Conservation (phyloP, 2,888 invertebrate genomes). For the Teinopalpus imperialis region DNA sequence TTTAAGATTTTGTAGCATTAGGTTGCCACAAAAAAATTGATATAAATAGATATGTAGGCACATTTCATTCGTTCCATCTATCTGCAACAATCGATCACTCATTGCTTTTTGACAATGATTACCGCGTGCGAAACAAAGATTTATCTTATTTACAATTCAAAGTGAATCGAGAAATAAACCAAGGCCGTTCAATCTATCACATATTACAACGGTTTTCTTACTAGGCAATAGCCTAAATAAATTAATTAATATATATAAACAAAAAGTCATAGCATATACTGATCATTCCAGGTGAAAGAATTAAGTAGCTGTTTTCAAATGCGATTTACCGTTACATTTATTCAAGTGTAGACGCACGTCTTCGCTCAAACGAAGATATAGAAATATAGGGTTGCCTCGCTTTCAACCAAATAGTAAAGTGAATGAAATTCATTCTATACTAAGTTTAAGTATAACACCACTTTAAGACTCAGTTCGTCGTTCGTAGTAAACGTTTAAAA, state of each 20-base stretch:
- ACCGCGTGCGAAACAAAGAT: constrained; percentile 54
- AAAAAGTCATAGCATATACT: constrained; percentile 54
- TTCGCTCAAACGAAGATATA: constrained; percentile 77
- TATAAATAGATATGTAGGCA: constrained; percentile 38
- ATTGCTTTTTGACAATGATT: constrained; percentile 55
- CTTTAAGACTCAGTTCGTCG: too few species aligned
- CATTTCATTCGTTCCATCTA: constrained; percentile 27
- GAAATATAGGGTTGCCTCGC: constrained; percentile 31
- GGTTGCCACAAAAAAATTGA: constrained; percentile 29
- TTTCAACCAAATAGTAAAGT: background rate
- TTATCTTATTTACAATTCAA: constrained; percentile 77
- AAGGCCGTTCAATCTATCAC: constrained; percentile 75
- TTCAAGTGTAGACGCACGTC: constrained; percentile 63
- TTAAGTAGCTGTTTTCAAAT: constrained; percentile 63
- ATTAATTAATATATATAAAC: constrained; percentile 52
- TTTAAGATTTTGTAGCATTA: constrained; percentile 48
- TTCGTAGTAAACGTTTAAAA: too few species aligned
- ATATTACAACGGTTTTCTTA: constrained; percentile 64
- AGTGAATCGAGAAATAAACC: constrained; percentile 57
- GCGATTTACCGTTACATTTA: constrained; percentile 69
- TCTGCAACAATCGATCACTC: constrained; percentile 50
- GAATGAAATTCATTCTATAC: background rate
- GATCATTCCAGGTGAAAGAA: constrained; percentile 59
- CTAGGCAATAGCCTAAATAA: constrained; percentile 74
- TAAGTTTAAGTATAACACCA: too few species aligned